A percentile compares a stretch with the other conserved stretches of the same genome.
phyloP scores from a whole-genome alignment of 2,797 vertebrate species.

The Betta splendens region DNA sequence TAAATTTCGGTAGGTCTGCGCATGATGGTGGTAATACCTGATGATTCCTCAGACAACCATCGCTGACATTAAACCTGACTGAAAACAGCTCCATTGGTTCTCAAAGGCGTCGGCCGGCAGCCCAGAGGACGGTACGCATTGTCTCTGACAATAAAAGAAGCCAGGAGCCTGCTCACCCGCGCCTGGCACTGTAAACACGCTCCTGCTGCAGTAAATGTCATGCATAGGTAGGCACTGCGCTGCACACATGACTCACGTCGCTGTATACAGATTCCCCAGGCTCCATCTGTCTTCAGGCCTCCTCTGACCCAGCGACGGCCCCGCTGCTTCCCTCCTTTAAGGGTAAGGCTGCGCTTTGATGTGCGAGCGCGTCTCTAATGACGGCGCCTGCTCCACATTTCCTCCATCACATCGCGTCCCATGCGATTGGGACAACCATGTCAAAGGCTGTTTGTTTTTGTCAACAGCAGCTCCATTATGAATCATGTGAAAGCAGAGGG shows the following conservation, averaged over 20 bases:
- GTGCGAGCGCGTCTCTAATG: slow-evolving; percentile 1
- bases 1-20: no score
- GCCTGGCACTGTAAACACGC: slow-evolving; percentile 80
- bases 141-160: slow-evolving; percentile 81
- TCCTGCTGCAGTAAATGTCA: slow-evolving; percentile 85
- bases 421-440: not conserved
- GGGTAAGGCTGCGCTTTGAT: slow-evolving; percentile 66
- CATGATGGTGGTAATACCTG: no score
- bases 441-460: slow-evolving; percentile 22
- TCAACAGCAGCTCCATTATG: slow-evolving; percentile 8
- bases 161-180: slow-evolving; percentile 78
- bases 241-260: slow-evolving; percentile 77
- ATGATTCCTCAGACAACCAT: no score
- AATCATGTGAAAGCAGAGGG: slow-evolving; percentile 36
- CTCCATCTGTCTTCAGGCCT: slow-evolving; percentile 79
- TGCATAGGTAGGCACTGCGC: slow-evolving; percentile 79
- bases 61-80: not conserved
- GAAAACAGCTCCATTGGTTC: slow-evolving; percentile 20
- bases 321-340: slow-evolving; percentile 77
- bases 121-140: slow-evolving; percentile 10
- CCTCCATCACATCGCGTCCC: slow-evolving; percentile 3
- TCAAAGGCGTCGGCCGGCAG: slow-evolving; percentile 7
- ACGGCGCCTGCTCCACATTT: not conserved
- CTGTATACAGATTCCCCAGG: slow-evolving; percentile 81
- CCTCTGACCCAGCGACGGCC: slow-evolving; percentile 70